A percentile compares a stretch with the other conserved stretches of the same genome.
phyloP scores from a whole-genome alignment of 2,797 vertebrate genomes.

The Cirrhinus mrigala region DNA sequence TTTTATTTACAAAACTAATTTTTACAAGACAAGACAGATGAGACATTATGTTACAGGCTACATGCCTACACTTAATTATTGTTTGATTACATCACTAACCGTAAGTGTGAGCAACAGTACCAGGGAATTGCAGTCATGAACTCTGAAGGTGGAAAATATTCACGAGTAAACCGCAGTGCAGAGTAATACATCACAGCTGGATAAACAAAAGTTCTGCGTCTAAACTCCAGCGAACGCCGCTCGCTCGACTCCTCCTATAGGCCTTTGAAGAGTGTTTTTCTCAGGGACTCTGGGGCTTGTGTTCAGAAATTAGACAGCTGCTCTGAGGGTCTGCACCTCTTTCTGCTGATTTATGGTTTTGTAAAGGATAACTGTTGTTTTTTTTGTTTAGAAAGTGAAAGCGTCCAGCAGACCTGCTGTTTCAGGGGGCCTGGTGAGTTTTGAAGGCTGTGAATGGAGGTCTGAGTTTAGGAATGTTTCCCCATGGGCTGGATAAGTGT shows the following conservation, averaged over 20 bases:
- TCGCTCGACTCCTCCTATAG: not conserved
- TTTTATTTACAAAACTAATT: not conserved
- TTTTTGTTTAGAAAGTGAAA: conserved; percentile 16
- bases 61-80: not conserved
- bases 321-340: not conserved
- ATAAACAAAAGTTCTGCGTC: conserved; percentile 19
- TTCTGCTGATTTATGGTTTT: conserved; percentile 37
- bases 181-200: conserved; percentile 35
- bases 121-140: conserved; percentile 20
- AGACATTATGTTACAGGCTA: not conserved
- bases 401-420: not conserved
- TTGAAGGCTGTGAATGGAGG: not conserved
- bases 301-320: conserved; percentile 23
- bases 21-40: not conserved
- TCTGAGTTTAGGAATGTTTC: not conserved
- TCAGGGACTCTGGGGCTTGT: not conserved
- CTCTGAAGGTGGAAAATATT: conserved; percentile 16
- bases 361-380: not conserved
- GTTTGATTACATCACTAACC: not conserved
- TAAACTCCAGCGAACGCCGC: not conserved
- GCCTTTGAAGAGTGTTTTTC: conserved; percentile 35
- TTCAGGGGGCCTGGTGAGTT: not conserved
- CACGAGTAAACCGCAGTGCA: not conserved
- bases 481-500: not conserved
- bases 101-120: conserved; percentile 21